These are phyloP conservation scores for Ptychochromis oligacanthus DNA, from an alignment of 2,113 vertebrate species.

Conservation along the genomic window DNA sequence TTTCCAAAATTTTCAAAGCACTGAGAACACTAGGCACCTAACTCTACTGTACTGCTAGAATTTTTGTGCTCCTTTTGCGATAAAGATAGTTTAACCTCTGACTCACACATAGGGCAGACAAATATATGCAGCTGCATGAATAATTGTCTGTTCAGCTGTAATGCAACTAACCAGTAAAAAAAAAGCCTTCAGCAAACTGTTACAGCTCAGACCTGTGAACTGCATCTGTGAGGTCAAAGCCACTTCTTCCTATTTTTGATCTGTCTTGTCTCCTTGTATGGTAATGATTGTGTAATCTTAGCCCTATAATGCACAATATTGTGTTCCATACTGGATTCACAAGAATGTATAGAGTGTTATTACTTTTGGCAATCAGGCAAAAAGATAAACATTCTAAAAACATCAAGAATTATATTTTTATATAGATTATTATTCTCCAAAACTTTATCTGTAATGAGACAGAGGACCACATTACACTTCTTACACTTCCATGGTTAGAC, in stretches of 20 bases:
- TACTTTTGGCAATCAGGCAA: neutral
- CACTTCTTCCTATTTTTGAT: neutral
- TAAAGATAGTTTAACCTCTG: neutral
- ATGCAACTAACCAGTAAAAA: neutral
- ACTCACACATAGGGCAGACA: neutral
- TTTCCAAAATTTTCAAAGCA: fast-evolving
- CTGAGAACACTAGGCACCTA: neutral
- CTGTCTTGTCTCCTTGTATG: too few species aligned
- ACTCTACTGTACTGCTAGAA: fast-evolving
- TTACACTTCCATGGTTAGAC: too few species aligned
- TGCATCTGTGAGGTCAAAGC: neutral
- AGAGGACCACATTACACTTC: too few species aligned
- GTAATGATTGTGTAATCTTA: neutral
- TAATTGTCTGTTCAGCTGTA: neutral
- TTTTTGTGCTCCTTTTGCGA: neutral
- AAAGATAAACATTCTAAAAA: too few species aligned
- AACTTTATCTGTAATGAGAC: neutral
- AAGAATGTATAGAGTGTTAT: neutral
- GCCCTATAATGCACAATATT: neutral
- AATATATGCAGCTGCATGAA: constrained; percentile 1
- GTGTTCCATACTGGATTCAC: neutral
- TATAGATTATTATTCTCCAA: too few species aligned
- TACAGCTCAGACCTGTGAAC: neutral
- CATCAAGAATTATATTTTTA: too few species aligned
- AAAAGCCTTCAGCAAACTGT: neutral